A percentile compares a stretch with the other conserved stretches of the same genome.
These are phyloP conservation scores for Megaustenia siamemsis DNA, from an alignment of 2,888 invertebrate genomes.

Conservation along the genomic window DNA sequence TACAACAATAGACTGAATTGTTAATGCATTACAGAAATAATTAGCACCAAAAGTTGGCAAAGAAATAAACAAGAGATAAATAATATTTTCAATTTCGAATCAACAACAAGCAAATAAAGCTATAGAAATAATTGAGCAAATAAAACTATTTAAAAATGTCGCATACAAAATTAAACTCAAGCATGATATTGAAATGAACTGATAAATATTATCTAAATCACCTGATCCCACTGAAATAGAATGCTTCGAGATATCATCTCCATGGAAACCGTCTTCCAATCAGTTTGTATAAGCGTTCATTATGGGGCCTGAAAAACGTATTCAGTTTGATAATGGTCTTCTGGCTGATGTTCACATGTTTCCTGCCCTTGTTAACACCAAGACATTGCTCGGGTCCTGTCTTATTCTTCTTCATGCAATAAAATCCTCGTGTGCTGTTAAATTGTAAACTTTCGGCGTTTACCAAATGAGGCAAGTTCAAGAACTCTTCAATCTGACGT, in stretches of 20 bases:
- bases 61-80: too few species aligned
- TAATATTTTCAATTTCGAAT: too few species aligned
- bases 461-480: slow-evolving; percentile 74
- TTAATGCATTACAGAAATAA: too few species aligned
- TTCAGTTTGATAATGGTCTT: slow-evolving; percentile 80
- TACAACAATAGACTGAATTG: too few species aligned
- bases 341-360: slow-evolving; percentile 91
- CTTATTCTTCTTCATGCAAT: slow-evolving; percentile 89
- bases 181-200: too few species aligned
- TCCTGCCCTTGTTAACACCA: slow-evolving; percentile 91
- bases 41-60: too few species aligned
- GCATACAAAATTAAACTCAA: too few species aligned
- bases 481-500: slow-evolving; percentile 74
- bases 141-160: too few species aligned
- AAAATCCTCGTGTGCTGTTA: slow-evolving; percentile 97
- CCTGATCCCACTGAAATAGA: background rate
- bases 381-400: slow-evolving; percentile 87
- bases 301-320: slow-evolving; percentile 74
- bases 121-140: too few species aligned
- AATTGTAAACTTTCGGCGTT: slow-evolving; percentile 93
- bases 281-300: slow-evolving; percentile 84
- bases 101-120: too few species aligned
- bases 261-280: slow-evolving; percentile 95
- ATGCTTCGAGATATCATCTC: slow-evolving; percentile 80
- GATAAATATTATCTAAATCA: too few species aligned